Percentiles rank a stretch among this genome's conserved stretches.
phyloP scores from a whole-genome alignment of 2,797 vertebrate genomes.

The Mallotus villosus region DNA sequence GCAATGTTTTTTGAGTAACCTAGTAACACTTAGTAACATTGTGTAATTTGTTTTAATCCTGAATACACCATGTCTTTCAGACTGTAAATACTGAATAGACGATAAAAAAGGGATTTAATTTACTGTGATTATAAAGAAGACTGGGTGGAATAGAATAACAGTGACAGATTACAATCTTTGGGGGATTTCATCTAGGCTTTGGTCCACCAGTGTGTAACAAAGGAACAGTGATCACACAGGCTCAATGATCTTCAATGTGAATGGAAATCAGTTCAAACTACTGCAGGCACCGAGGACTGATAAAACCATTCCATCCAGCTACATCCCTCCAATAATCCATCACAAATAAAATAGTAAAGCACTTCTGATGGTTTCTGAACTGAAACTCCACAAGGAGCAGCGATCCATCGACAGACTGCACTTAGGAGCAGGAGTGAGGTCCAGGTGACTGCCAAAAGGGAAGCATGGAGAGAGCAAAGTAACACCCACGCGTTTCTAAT shows the following conservation, averaged over 20 bases:
- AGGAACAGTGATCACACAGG: constrained; percentile 33
- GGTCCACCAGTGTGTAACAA: constrained; percentile 37
- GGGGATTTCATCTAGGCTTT: constrained; percentile 17
- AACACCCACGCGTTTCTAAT: constrained; percentile 38
- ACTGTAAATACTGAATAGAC: constrained; percentile 5
- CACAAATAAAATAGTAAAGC: constrained; percentile 13
- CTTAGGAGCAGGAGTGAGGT: constrained; percentile 32
- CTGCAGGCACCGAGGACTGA: constrained; percentile 17
- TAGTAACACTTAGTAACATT: neutral
- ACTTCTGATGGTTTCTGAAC: constrained; percentile 22
- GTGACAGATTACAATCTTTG: constrained; percentile 21
- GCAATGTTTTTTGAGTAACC: no score
- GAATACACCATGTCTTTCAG: constrained; percentile 11
- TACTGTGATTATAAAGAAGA: constrained; percentile 25
- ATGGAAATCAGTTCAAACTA: constrained; percentile 20
- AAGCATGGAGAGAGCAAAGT: constrained; percentile 21
- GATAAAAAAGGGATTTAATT: constrained; percentile 14
- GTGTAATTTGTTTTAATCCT: neutral
- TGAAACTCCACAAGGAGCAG: constrained; percentile 5
- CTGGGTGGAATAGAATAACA: constrained; percentile 14
- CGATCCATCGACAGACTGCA: constrained; percentile 6
- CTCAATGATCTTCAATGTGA: constrained; percentile 19
- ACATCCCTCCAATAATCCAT: constrained; percentile 28
- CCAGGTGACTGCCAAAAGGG: constrained; percentile 26
- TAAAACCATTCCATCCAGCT: constrained; percentile 16